These are phyloP conservation scores for Rhagologus leucostigma DNA, from an alignment of 2,113 vertebrate species.

Conservation along the genomic window DNA sequence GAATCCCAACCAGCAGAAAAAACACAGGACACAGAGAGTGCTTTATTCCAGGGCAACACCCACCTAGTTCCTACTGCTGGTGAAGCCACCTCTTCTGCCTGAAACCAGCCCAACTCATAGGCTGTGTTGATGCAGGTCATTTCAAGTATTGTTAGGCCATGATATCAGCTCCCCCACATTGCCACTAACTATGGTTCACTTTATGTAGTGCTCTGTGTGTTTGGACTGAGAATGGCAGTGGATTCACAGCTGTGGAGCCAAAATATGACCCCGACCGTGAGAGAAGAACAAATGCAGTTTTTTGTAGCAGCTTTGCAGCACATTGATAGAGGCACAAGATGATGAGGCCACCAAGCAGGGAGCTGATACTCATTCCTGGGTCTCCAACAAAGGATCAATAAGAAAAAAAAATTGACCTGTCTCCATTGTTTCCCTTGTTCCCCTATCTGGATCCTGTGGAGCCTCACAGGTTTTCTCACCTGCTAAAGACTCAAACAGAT, in stretches of 20 bases:
- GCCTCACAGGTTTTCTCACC: neutral
- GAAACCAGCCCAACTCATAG: neutral
- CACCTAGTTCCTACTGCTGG: neutral
- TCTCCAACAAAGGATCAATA: neutral
- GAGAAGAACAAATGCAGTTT: neutral
- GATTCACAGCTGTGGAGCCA: neutral
- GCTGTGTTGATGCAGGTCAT: neutral
- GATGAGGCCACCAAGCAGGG: neutral
- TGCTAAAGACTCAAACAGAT: neutral
- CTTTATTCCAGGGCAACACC: neutral
- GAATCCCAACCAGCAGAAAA: neutral
- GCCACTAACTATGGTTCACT: neutral
- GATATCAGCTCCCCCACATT: neutral
- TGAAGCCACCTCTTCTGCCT: neutral
- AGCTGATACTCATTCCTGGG: neutral
- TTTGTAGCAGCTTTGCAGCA: neutral
- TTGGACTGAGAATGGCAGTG: neutral
- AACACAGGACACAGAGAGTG: neutral
- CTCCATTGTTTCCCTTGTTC: neutral
- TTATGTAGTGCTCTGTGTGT: neutral
- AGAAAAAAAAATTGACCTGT: neutral
- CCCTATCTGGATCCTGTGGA: neutral
- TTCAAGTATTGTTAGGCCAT: neutral
- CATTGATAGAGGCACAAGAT: accelerated
- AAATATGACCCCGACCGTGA: neutral